Evolutionary conservation across 2,888 invertebrate species (phyloP), one percentile per base, ranked within the genome.

Genomic region (Gonocerus acuteangulatus): DNA sequence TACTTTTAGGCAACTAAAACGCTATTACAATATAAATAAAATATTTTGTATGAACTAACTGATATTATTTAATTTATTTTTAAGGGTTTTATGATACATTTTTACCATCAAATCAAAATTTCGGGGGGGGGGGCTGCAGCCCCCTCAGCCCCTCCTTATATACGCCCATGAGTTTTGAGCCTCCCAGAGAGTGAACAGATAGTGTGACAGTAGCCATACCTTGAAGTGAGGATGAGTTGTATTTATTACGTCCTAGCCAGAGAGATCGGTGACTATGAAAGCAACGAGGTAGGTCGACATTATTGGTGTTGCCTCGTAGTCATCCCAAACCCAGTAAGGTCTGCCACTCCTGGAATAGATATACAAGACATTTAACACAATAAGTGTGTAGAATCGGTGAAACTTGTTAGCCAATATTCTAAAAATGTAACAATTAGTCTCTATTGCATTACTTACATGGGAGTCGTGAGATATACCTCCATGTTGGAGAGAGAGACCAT

Each of bases 221-320:
- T 22, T 65, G 19, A 57, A 57, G 32, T 57, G 27, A 13, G 58
- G 32, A 27, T 71, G 66, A 0, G 62, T 58, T 0, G 71, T 65
- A 0, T 78, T 76, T 4, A 82, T 78, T 58, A 57, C 21, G 9
- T 80, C 78, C 58, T 78, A 77, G 70, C 77, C 76, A 0, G 77
- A 73, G 70, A 90, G 89, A 70, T 87, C 86, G 45, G 87, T 87
- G 1, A 91, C 78, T 2, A 87, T 80, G 71, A 83, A 88, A 0
- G 95, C 95, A 0, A 95, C 84, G 47, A 95, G 75, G 72, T 96
- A 96, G 0, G 95, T 94, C 1, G 93, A 92, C 95, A 96, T 95
- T 2, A 84, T 85, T 0, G 89, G 84, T 0, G 89, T 86, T 62
- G 80, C 80, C 65, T 83, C 75, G 71, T 85, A 93, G 23, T 78